These are phyloP conservation scores for Omphaloscelis lunosa DNA, from an alignment of 2,888 invertebrate genomes.

Conservation along the genomic window DNA sequence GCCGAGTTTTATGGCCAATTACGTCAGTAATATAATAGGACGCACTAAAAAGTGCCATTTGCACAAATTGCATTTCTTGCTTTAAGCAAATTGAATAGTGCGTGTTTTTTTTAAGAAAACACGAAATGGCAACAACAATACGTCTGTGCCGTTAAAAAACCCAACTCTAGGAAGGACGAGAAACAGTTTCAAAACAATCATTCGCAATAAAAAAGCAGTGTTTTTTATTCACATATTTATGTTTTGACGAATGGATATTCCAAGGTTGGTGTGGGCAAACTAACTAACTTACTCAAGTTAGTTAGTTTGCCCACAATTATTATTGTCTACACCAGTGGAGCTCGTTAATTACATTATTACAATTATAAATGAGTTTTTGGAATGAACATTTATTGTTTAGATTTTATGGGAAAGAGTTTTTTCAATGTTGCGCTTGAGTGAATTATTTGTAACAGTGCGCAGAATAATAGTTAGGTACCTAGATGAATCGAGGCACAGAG, in stretches of 20 bases:
- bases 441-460: constrained; percentile 35
- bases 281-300: too few relatives aligned
- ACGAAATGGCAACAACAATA: constrained; percentile 61
- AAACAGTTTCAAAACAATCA: constrained; percentile 61
- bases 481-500: constrained; percentile 81
- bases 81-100: constrained; percentile 73
- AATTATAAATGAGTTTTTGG: constrained; percentile 3
- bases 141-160: constrained; percentile 70
- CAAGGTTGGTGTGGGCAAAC: constrained; percentile 39
- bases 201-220: constrained; percentile 50
- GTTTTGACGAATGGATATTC: constrained; percentile 47
- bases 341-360: neutral
- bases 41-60: constrained; percentile 83
- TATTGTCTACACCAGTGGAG: constrained; percentile 8
- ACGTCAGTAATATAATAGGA: constrained; percentile 73
- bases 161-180: constrained; percentile 74
- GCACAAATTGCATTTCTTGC: constrained; percentile 83
- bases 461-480: constrained; percentile 64
- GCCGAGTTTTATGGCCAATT: constrained; percentile 77
- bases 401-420: neutral
- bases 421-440: neutral
- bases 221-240: constrained; percentile 59
- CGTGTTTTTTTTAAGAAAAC: constrained; percentile 69
- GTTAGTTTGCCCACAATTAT: constrained; percentile 34
- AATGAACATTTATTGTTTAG: neutral